Evolutionary conservation across 92 coral and sea anemone genomes (phyloP).

Genomic region (Parazoanthus swiftii): DNA sequence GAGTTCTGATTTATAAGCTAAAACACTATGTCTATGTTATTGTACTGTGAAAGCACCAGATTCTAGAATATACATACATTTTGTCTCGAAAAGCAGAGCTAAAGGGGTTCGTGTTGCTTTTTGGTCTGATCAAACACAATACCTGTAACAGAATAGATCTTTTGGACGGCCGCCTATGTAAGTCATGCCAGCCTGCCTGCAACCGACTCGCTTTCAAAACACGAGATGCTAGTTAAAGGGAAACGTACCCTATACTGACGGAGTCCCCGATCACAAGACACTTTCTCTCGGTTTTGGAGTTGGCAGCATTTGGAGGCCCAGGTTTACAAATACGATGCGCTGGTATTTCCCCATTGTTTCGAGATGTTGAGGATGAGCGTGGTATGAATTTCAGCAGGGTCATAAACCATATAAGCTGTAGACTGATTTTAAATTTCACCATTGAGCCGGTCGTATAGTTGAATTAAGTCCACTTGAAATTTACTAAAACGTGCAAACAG

Average conservation of each 20-base stretch:
- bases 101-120: no score
- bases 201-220: background rate
- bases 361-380: background rate
- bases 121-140: no score
- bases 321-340: conserved; percentile 66
- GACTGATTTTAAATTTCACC: background rate
- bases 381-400: background rate
- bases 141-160: no score
- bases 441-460: background rate
- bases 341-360: background rate
- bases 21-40: no score
- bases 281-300: background rate
- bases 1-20: no score
- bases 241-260: conserved; percentile 61
- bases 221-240: background rate
- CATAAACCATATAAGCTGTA: background rate
- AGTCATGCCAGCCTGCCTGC: no score
- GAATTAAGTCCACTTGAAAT: background rate
- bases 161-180: no score
- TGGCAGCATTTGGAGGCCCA: conserved; percentile 47
- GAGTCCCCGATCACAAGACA: conserved; percentile 61
- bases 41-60: no score
- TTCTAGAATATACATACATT: no score
- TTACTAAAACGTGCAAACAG: no score
- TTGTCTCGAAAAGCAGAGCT: no score